Evolutionary conservation across 2,113 vertebrate genomes (phyloP), one percentile per base, ranked within the genome.

Genomic region (Scophthalmus maximus): DNA sequence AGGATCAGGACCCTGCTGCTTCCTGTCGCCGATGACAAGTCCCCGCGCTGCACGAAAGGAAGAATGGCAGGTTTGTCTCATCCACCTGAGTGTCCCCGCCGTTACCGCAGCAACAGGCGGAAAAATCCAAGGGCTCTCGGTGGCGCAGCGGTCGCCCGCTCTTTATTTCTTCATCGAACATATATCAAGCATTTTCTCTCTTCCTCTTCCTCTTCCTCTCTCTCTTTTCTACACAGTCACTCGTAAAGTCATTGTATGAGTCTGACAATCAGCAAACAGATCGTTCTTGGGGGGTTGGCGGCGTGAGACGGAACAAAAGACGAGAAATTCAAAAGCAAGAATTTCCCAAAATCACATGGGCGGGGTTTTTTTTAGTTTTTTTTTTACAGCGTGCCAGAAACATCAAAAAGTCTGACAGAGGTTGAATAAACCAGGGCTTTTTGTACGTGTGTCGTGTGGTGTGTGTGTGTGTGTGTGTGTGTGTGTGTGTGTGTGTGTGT

Each of bases 101-200:
- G 92, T 93, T 93, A 80, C 91, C 91, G 67, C 81, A 87, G 92
- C 92, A 93, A 93, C 91, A 70, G 68, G 84, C 79, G 36, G 82
- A 67, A 75, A 63, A 75, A 91, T 89, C 89, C 83, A 68, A 85
- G 76, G 86, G 84, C 90, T 78, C 72, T 76, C 75, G n/a, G 29
- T 66, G 68, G 53, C 64, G 68, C 74, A 29, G 68, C 51, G 74
- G 47, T 36, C 65, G 77, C 60, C 27, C 5, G 30, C 52, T 20
- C 40, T 64, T 78, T 50, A 76, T 81, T 84, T 75, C 79, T 72
- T 81, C 75, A 72, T 78, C 55, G 56, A 68, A 76, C 51, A 36
- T 67, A n/a, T n/a, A n/a, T n/a, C n/a, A n/a, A n/a, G 23, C 26
- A 20, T 74, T 68, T 64, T 62, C 47, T 36, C 10, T 25, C 42